Conservation (phyloP, 1,140 invertebrate genomes). For the Pogonomyrmex californicus region DNA sequence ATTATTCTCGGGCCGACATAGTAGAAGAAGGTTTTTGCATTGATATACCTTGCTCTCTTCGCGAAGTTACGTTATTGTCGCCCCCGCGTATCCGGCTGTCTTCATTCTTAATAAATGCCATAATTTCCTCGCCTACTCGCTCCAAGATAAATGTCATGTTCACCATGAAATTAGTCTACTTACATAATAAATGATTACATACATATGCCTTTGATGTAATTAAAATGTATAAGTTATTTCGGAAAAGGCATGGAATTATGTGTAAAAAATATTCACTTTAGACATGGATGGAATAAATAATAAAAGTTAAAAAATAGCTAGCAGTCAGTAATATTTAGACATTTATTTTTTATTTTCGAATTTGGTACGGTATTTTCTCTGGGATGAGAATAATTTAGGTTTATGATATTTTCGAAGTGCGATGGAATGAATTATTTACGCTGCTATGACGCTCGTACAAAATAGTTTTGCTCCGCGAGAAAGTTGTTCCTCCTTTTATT, state of each 20-base stretch:
- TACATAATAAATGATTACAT: constrained; percentile 9
- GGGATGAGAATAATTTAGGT: neutral
- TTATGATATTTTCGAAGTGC: neutral
- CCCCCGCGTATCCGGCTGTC: constrained; percentile 39
- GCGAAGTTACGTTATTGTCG: constrained; percentile 57
- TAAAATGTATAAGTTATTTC: neutral
- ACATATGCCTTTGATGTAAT: neutral
- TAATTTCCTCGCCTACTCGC: constrained; percentile 17
- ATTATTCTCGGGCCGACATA: constrained; percentile 64
- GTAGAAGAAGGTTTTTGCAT: constrained; percentile 54
- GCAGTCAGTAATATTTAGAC: neutral
- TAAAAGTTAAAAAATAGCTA: too few relatives aligned
- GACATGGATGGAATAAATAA: too few relatives aligned
- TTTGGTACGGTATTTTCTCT: neutral
- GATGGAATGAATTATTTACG: constrained; percentile 3
- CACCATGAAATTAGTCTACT: constrained; percentile 13
- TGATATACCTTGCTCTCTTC: constrained; percentile 51
- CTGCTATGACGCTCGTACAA: neutral
- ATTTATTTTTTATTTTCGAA: constrained; percentile 13
- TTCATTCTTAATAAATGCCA: constrained; percentile 51
- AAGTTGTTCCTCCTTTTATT: neutral
- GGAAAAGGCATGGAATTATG: neutral
- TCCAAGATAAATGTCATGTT: neutral
- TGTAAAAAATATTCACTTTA: neutral
- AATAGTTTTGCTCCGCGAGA: neutral